Evolutionary conservation across 2,113 vertebrate species (phyloP).

Genomic region (Cromileptes altivelis): DNA sequence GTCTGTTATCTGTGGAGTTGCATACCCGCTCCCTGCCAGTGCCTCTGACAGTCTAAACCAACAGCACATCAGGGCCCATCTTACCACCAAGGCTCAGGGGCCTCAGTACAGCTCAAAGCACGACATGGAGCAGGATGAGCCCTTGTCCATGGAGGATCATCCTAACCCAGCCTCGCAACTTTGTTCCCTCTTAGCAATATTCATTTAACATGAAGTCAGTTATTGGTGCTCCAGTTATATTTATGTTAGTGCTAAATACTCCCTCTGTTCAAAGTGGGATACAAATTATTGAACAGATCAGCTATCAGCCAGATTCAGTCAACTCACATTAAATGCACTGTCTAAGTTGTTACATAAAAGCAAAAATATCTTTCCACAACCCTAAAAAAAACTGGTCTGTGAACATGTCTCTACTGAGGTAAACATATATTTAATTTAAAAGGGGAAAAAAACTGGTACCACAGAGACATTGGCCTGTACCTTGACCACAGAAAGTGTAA

Average conservation of each 20-base stretch:
- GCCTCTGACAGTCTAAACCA: conserved; percentile 72
- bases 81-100: conserved; percentile 65
- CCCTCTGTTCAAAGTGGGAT: background rate
- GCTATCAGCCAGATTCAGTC: background rate
- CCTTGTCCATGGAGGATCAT: conserved; percentile 67
- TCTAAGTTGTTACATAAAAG: background rate
- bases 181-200: conserved; percentile 56
- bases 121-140: conserved; percentile 71
- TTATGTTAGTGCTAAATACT: conserved; percentile 33
- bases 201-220: conserved; percentile 57
- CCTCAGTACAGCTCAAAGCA: conserved; percentile 59
- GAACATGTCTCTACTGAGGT: background rate
- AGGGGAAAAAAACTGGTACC: background rate
- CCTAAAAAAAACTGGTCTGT: background rate
- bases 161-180: conserved; percentile 50
- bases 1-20: conserved; percentile 78
- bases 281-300: conserved; percentile 6
- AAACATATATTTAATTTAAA: conserved; percentile 7
- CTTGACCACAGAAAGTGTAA: background rate
- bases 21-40: conserved; percentile 75
- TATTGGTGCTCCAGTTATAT: conserved; percentile 52
- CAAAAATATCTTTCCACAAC: background rate
- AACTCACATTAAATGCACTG: background rate
- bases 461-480: background rate
- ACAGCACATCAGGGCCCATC: conserved; percentile 73